Conservation (phyloP, 2,888 invertebrate genomes). For the Eristalis arbustorum region DNA sequence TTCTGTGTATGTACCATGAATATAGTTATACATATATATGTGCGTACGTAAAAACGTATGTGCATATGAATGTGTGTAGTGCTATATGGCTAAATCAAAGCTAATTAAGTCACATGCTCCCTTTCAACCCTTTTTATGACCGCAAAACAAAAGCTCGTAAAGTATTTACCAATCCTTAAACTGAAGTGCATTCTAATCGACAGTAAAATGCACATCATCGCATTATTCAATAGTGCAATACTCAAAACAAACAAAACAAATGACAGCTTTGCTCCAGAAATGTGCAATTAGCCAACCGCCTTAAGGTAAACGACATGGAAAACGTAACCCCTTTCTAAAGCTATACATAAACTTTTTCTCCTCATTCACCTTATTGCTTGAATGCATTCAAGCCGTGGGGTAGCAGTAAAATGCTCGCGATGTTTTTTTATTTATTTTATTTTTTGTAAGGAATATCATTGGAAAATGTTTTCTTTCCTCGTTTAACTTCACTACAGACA, state of each 20-base stretch:
- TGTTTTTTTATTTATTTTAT: background rate
- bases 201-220: conserved; percentile 67
- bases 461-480: conserved; percentile 12
- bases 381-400: conserved; percentile 12
- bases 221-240: conserved; percentile 60
- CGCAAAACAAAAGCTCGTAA: conserved; percentile 36
- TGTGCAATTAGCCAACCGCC: conserved; percentile 66
- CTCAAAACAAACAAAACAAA: conserved; percentile 53
- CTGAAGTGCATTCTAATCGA: conserved; percentile 57
- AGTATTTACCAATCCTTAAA: conserved; percentile 34
- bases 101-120: conserved; percentile 6
- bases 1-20: background rate
- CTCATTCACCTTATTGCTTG: conserved; percentile 53
- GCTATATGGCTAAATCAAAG: conserved; percentile 28
- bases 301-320: conserved; percentile 66
- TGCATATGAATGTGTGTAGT: background rate
- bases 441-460: conserved; percentile 41
- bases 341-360: conserved; percentile 44
- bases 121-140: conserved; percentile 9
- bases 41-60: background rate
- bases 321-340: conserved; percentile 58
- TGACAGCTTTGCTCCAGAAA: conserved; percentile 63
- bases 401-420: conserved; percentile 39
- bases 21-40: background rate
- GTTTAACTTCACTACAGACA: conserved; percentile 24